Evolutionary conservation across 2,888 invertebrate species (phyloP).

Genomic region (Linnaemya vulpina): DNA sequence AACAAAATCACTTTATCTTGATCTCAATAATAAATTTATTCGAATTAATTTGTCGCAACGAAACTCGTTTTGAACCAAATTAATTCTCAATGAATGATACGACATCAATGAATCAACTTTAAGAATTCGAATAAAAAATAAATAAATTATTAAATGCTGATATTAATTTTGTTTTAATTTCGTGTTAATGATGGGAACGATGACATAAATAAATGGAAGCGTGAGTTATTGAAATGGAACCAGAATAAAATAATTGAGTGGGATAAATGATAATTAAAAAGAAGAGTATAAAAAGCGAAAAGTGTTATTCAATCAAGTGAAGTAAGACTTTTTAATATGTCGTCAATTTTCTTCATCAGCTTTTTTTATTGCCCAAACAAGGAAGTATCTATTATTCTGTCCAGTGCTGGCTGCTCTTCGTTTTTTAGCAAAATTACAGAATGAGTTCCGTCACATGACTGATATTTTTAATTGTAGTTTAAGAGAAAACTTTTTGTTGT

Average conservation of each 20-base stretch:
- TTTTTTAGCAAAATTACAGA: too few species aligned
- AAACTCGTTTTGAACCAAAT: conserved; percentile 44
- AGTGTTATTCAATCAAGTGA: too few species aligned
- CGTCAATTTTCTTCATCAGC: too few species aligned
- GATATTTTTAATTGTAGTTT: too few species aligned
- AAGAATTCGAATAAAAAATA: conserved; percentile 3
- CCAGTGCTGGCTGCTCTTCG: too few species aligned
- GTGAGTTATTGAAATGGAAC: conserved; percentile 11
- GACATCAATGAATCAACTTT: conserved; percentile 32
- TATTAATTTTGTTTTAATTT: conserved; percentile 24
- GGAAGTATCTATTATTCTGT: too few species aligned
- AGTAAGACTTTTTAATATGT: too few species aligned
- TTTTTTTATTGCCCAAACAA: too few species aligned
- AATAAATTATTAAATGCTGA: conserved; percentile 31
- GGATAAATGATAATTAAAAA: neutral
- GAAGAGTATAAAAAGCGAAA: neutral
- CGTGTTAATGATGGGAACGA: conserved; percentile 25
- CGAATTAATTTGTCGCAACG: neutral
- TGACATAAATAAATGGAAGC: neutral
- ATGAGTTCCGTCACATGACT: too few species aligned
- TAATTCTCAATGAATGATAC: conserved; percentile 36
- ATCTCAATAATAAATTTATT: conserved; percentile 2
- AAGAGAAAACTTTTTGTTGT: too few species aligned
- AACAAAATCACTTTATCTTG: conserved; percentile 13
- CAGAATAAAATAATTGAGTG: neutral